Percentiles rank a stretch among this genome's conserved stretches.
Conservation (phyloP, 2,888 invertebrate genomes). For the Tetanocera ferruginea region DNA sequence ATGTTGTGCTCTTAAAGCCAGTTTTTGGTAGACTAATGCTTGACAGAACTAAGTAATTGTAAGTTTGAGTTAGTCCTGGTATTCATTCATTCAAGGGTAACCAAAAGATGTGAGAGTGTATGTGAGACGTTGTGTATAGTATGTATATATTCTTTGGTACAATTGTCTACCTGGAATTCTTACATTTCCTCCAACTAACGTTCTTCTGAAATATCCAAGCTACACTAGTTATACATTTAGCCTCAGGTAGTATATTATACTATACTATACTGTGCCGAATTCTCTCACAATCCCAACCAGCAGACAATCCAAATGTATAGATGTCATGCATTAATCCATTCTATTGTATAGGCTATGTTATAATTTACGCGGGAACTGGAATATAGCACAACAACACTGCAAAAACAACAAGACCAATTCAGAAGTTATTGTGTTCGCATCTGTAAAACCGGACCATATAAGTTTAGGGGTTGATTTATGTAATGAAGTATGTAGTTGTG, state of each 20-base stretch:
- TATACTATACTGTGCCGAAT: not conserved
- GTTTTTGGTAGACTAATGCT: conserved; percentile 19
- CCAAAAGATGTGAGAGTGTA: too few species aligned
- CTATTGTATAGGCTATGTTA: not conserved
- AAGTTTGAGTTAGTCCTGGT: not conserved
- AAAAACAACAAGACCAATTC: conserved; percentile 33
- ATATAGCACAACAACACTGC: conserved; percentile 2
- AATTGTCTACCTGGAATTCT: conserved; percentile 30
- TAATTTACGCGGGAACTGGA: conserved; percentile 30
- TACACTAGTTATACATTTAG: not conserved
- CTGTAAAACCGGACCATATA: too few species aligned
- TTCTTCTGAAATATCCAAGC: not conserved
- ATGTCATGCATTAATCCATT: not conserved
- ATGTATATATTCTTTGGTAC: not conserved
- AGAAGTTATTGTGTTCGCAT: not conserved
- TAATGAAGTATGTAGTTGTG: too few species aligned
- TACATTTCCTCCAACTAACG: conserved; percentile 15
- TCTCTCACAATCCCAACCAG: conserved; percentile 11
- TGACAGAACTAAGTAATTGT: not conserved
- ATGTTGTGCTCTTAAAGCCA: conserved; percentile 1
- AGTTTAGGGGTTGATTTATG: too few species aligned
- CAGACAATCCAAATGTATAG: not conserved
- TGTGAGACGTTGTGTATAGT: not conserved
- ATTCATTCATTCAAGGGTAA: not conserved
- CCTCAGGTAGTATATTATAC: not conserved